A percentile compares a stretch with the other conserved stretches of the same genome.
Evolutionary conservation across 2,113 vertebrate species (phyloP).

Genomic region (Rhinolophus ferrumequinum): DNA sequence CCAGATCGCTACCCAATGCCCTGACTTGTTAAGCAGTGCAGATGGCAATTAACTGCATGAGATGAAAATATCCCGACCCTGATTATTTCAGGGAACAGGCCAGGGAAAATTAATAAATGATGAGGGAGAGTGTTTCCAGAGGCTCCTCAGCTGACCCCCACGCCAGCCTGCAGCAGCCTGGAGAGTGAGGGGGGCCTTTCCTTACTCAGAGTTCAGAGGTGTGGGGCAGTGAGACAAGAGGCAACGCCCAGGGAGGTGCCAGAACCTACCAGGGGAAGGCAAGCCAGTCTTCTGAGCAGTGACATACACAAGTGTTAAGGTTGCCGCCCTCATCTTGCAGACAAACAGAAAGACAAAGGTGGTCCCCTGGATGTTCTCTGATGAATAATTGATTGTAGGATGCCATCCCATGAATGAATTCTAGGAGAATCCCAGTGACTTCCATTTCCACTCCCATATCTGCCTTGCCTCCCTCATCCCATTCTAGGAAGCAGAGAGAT

Average conservation of each 20-base stretch:
- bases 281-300: neutral
- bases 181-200: neutral
- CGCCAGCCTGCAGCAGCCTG: neutral
- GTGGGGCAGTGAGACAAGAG: neutral
- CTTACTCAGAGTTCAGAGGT: neutral
- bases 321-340: neutral
- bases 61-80: slow-evolving; percentile 70
- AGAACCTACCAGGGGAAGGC: neutral
- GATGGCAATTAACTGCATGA: slow-evolving; percentile 69
- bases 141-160: neutral
- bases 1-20: neutral
- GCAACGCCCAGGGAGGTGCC: neutral
- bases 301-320: neutral
- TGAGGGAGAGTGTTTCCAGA: slow-evolving; percentile 59
- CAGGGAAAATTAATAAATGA: slow-evolving; percentile 71
- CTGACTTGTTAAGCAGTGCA: slow-evolving; percentile 51
- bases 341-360: neutral
- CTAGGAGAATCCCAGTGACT: neutral
- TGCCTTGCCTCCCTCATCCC: neutral
- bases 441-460: neutral
- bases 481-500: neutral
- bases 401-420: neutral
- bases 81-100: slow-evolving; percentile 59
- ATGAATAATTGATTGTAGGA: slow-evolving; percentile 19
- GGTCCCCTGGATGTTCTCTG: neutral